Base-by-base conservation (phyloP, 2,888 invertebrate genomes). In the Bellardia bayeri region DNA sequence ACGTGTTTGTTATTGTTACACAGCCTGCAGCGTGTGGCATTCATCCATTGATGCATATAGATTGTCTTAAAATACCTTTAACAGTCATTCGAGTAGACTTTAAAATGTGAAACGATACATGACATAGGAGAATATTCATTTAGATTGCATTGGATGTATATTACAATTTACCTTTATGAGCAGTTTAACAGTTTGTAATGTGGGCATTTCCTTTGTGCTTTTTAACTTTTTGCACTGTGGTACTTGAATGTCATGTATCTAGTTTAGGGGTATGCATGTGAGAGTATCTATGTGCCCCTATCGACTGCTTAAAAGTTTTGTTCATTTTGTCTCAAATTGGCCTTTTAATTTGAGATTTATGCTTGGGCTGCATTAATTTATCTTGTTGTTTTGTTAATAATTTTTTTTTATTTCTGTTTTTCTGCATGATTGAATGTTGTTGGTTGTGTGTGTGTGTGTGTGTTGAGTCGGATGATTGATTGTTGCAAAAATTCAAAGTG, bases 321-420 rank as follows among this genome's bases (percentile, higher is more conserved):
- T 23, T 54, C 16, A 45, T 30, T 76, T 72, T 84, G 76, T 37
- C 87, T 74, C 69, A 87, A 79, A 85, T 82, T 82, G 78, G 82
- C 54, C 85, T 85, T 87, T 87, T 87, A 79, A 82, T 82, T 85
- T 82, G 54, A 87, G 64, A 87, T 85, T 87, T 85, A 85, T 85
- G 79, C 42, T 79, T 79, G 66, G 74, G 51, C 64, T 64, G 9
- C 69, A 75, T 75, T 85, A 79, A 85, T 87, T 85, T 87, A 85
- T 85, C 69, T 87, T 68, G 63, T 87, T 66, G 61, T 80, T 75
- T 79, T 58, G 14, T 74, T 1, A 23, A 23, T 33, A 33, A 1
- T 61, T 69, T 74, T 49, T 30, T 9, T 40, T 74, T 8, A 68
- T 74, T 85, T 23, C 40, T 30, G 68, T 79, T 85, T 85, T 85